Evolutionary conservation across 2,888 invertebrate species (phyloP), one percentile per base, ranked within the genome.

Genomic region (Heliconius ethilla): DNA sequence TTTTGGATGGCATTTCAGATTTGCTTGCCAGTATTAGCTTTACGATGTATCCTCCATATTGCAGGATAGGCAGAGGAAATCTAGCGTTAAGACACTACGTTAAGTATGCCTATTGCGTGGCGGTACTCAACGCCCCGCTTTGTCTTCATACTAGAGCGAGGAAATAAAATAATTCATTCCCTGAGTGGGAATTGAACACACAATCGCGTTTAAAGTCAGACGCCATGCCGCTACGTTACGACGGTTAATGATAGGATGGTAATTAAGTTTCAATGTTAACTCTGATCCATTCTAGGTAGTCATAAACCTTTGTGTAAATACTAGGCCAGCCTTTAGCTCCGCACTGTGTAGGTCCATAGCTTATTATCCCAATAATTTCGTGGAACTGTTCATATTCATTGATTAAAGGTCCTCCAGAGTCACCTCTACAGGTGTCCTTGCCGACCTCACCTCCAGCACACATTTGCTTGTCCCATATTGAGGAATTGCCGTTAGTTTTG

Each of bases 361-460:
- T 96, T 11, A 96, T 96, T 2, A 96, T 88, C 0, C 96, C 96
- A 0, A 85, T 75, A 0, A 87, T 84, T 67, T 92, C 92, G 10
- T 86, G 86, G 4, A 62, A 80, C 7, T 83, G 82, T 2, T 81
- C 81, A 11, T 84, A 86, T 3, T 88, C 84, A 22, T 86, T 86
- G 93, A 96, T 96, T 9, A 96, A 89, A 0, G 96, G 96, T 0
- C 96, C 96, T 0, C 96, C 96, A 67, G 96, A 96, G 84, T 96
- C 96, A 0, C 96, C 96, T 51, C 91, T 86, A 83, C 96, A 96
- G 0, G 96, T 94, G 86, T 96, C 96, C 82, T 92, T 92, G 3
- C 93, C 94, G 13, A 83, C 84, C 69, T 89, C 89, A 1, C 96
- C 96, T 1, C 96, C 96, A 1, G 96, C 96, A 85, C 96, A 96